Base-by-base conservation (phyloP, 1,140 invertebrate species). In the Bombus cullumanus region DNA sequence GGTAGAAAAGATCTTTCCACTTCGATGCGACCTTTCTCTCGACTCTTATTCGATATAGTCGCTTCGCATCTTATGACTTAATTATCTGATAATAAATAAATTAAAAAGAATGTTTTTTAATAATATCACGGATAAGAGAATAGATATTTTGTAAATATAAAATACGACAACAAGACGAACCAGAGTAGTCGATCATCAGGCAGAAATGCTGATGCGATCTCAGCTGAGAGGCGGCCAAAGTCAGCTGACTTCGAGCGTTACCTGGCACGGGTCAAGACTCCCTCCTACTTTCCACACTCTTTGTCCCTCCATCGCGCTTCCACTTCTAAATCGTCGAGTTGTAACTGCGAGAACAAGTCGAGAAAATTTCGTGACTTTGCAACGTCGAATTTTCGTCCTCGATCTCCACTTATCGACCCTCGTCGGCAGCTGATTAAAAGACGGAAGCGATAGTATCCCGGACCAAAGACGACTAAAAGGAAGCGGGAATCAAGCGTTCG, bases 171-270 rank as follows among this genome's bases (percentile, higher is more conserved):
- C 47, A n/a, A 39, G 64, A 53, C 1, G 18, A 59, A 25, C n/a
- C 64, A 57, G 79, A 85, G 62, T 78, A 66, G 69, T 31, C 64
- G 15, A 66, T 34, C 28, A 8, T 13, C 4, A 2, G 28, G 59
- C 25, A 62, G 8, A 62, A 3, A 62, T 13, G 75, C 62, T 66
- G 66, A 72, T 64, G 62, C 18, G 34, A 28, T 82, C 84, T 93
- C 91, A 92, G 91, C 90, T 93, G 92, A 91, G 88, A 91, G 87
- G 83, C 90, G 84, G 83, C 80, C 86, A 75, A 83, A 94, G 91
- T 94, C 94, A 94, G 92, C 93, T 94, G 94, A 94, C 90, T 89
- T 78, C 72, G 80, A 92, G 89, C 90, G 91, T 91, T 83, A 59
- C 78, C 73, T 64, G 73, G 75, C 85, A 82, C 87, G 86, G 91